Conservation (phyloP, 2,888 invertebrate genomes). For the Notodonta ziczac region DNA sequence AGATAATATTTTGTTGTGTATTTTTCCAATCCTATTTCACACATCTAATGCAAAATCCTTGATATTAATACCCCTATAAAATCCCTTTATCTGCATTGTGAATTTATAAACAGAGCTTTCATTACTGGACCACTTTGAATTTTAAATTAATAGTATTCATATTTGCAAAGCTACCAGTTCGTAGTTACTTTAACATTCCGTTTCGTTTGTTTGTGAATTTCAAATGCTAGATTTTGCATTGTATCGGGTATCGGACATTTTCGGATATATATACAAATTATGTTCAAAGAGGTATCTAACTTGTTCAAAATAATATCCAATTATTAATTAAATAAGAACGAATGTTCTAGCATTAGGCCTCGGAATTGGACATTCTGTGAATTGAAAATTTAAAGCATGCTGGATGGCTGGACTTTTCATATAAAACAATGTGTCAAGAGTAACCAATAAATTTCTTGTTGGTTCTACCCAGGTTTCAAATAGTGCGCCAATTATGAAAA, state of each 20-base stretch:
- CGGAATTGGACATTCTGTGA: no score
- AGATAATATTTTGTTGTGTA: no score
- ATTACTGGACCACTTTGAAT: constrained; percentile 27
- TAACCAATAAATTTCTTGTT: no score
- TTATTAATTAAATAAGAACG: no score
- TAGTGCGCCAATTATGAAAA: no score
- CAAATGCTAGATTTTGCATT: constrained; percentile 5
- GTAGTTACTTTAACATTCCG: constrained; percentile 23
- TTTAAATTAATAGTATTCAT: constrained; percentile 39
- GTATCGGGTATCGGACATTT: not conserved
- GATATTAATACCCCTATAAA: not conserved
- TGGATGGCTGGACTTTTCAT: no score
- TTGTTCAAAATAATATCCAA: no score
- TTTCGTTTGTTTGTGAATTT: constrained; percentile 15
- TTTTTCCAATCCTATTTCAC: not conserved
- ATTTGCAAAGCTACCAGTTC: constrained; percentile 22
- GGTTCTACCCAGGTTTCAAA: no score
- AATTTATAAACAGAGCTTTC: constrained; percentile 30
- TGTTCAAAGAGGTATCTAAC: no score
- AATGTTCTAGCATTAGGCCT: no score
- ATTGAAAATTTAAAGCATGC: no score
- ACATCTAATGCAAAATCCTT: not conserved
- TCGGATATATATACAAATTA: not conserved
- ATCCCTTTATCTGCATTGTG: constrained; percentile 26
- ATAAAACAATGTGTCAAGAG: no score